Evolutionary conservation across 2,113 vertebrate genomes (phyloP).

Genomic region (Carassius auratus): DNA sequence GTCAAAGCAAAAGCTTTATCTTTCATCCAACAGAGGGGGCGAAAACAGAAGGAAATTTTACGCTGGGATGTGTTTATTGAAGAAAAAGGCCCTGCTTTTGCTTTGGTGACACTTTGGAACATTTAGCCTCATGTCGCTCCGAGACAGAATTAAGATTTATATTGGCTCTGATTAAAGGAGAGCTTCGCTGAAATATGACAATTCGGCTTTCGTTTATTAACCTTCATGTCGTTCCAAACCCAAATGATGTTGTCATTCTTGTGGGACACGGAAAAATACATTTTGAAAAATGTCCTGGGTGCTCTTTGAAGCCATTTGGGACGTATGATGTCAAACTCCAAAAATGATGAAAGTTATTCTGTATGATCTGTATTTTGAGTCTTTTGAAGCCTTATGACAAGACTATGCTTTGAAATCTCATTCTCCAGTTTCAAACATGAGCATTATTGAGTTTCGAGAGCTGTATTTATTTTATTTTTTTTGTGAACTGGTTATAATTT

Average conservation of each 20-base stretch:
- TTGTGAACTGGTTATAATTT: too few species aligned
- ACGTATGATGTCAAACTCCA: not conserved
- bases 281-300: conserved; percentile 8
- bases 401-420: not conserved
- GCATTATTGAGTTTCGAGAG: too few species aligned
- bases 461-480: too few species aligned
- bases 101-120: conserved; percentile 70
- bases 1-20: conserved; percentile 76
- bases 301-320: conserved; percentile 21
- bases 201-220: conserved; percentile 51
- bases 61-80: conserved; percentile 79
- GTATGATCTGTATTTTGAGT: not conserved
- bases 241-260: conserved; percentile 13
- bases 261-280: not conserved
- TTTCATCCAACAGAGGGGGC: conserved; percentile 68
- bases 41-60: conserved; percentile 81
- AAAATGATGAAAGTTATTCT: not conserved
- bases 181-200: conserved; percentile 64
- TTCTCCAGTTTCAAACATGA: not conserved
- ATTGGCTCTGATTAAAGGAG: conserved; percentile 40
- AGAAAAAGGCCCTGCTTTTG: conserved; percentile 81
- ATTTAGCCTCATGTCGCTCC: conserved; percentile 71
- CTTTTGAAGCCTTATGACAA: not conserved
- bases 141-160: conserved; percentile 77
- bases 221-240: not conserved